phyloP scores from a whole-genome alignment of 1,140 invertebrate species.

The Pachypeltis micranthus region DNA sequence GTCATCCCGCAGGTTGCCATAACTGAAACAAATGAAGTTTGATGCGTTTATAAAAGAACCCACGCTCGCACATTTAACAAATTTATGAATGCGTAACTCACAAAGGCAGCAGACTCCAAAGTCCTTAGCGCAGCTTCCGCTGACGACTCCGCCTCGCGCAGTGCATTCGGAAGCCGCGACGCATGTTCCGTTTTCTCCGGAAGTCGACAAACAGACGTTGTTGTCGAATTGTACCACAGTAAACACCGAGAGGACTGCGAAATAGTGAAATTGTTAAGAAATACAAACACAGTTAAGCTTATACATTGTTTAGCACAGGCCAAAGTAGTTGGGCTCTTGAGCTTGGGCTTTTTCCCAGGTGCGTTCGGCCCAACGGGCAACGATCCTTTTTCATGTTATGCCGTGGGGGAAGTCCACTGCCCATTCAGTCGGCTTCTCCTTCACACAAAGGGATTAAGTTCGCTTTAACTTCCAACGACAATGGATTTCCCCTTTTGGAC shows the following conservation, averaged over 20 bases:
- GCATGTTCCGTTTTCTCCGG: constrained; percentile 66
- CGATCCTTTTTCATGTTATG: no score
- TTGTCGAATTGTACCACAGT: constrained; percentile 61
- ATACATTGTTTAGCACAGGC: no score
- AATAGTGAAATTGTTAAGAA: not conserved
- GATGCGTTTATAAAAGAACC: constrained; percentile 6
- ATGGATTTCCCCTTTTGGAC: no score
- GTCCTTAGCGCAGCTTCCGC: constrained; percentile 62
- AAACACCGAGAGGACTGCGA: constrained; percentile 56
- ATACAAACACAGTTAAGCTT: no score
- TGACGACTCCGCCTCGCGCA: constrained; percentile 49
- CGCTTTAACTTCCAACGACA: no score
- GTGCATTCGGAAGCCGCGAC: constrained; percentile 53
- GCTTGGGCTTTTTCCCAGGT: no score
- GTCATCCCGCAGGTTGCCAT: constrained; percentile 60
- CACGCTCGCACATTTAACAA: no score
- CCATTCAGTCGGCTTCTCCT: no score
- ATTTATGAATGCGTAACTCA: constrained; percentile 36
- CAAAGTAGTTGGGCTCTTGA: no score
- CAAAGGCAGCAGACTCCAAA: constrained; percentile 63
- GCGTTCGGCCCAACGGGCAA: no score
- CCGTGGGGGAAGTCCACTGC: no score
- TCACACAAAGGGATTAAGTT: no score
- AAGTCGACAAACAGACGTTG: constrained; percentile 48
- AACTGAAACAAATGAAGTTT: constrained; percentile 41